Evolutionary conservation across 2,888 invertebrate genomes (phyloP), one percentile per base, ranked within the genome.

Genomic region (Thecophora atra): DNA sequence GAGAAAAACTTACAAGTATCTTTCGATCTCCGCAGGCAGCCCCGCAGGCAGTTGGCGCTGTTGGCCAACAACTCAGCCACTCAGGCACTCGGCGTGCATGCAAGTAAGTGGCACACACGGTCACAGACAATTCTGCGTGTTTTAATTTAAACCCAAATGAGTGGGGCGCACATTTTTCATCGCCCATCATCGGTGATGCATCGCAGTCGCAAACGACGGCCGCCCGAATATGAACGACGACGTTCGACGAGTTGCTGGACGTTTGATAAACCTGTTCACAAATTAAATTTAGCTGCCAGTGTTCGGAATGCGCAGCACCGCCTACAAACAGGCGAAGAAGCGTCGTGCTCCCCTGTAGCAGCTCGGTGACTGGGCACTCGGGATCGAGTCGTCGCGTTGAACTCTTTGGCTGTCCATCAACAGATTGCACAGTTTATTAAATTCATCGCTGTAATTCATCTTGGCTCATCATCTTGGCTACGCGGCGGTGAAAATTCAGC

Each of bases 401-500:
- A 6, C 47, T 13, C 62, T 60, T 44, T 47, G 26, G 8, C 44
- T n/a, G 58, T 60, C 66, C 60, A 60, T 71, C 67, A 74, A 76
- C 71, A 75, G 75, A 76, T 76, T 74, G 74, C 74, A 73, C 73
- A 76, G 77, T 77, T 78, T 77, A 78, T 76, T 76, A 78, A 76
- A 78, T 78, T 78, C 77, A 78, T 76, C 76, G 74, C 73, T 52
- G 77, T 76, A 73, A 76, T 77, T 76, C 75, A 77, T 77, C 77
- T 74, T 72, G 65, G 74, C 72, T 73, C 76, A 76, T 77, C 78
- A 77, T 71, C 67, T n/a, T 54, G 70, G 37, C 56, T 56, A n/a
- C 37, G n/a, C n/a, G n/a, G 19, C 17, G 30, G 28, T 17, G 30
- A 3, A 62, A 2, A 2, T 11, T n/a, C 28, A 37, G n/a, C n/a